These are phyloP conservation scores for Cosmopolites sordidus DNA, from an alignment of 2,888 invertebrate genomes.

Conservation along the genomic window DNA sequence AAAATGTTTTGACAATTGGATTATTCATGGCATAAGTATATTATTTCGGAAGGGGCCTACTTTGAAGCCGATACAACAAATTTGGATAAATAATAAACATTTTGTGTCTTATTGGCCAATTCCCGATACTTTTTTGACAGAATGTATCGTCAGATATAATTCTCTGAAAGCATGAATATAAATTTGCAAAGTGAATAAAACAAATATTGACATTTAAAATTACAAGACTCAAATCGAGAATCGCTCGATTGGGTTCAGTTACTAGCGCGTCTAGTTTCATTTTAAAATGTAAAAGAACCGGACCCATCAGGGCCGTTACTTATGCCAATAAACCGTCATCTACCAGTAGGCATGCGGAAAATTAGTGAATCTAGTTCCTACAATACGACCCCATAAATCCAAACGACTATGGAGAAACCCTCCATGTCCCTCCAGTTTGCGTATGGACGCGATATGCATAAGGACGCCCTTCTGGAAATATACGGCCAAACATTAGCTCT, in stretches of 20 bases:
- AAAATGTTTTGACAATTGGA: too few species aligned
- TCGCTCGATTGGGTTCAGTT: not conserved
- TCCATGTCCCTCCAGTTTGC: conserved; percentile 15
- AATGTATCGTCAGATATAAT: too few species aligned
- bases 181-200: too few species aligned
- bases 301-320: conserved; percentile 17
- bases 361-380: conserved; percentile 24
- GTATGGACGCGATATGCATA: conserved; percentile 27
- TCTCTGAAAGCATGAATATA: too few species aligned
- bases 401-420: conserved; percentile 24
- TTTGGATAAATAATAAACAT: too few species aligned
- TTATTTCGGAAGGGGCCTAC: too few species aligned
- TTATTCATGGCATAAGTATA: too few species aligned
- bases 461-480: conserved; percentile 27
- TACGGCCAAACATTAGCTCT: conserved; percentile 35
- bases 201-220: too few species aligned
- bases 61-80: too few species aligned
- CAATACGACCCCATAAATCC: conserved; percentile 25
- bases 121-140: too few species aligned
- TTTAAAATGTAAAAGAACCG: conserved; percentile 26
- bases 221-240: too few species aligned
- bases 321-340: conserved; percentile 29
- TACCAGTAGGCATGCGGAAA: conserved; percentile 27
- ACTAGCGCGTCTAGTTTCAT: not conserved
- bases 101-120: too few species aligned